A percentile compares a stretch with the other conserved stretches of the same genome.
Conservation (phyloP, 2,797 vertebrate species). For the Alosa sapidissima region DNA sequence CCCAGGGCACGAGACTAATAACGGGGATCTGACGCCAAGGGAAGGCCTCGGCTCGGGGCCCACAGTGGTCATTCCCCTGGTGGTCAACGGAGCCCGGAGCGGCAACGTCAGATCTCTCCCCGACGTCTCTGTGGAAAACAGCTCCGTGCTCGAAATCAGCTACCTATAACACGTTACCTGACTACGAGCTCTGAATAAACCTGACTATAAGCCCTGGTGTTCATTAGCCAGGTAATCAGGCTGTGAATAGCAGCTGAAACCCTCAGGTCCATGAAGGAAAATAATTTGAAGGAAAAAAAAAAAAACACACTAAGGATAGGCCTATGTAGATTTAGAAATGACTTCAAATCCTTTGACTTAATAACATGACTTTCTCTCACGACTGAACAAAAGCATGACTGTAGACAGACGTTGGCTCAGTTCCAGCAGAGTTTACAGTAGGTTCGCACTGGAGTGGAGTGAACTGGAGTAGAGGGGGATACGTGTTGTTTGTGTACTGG, state of each 20-base stretch:
- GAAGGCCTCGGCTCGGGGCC: slow-evolving; percentile 40
- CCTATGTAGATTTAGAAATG: not conserved
- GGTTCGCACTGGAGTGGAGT: no score
- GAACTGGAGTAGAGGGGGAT: no score
- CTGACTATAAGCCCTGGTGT: not conserved
- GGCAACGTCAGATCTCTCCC: slow-evolving; percentile 44
- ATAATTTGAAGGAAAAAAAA: not conserved
- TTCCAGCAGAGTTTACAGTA: no score
- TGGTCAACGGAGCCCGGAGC: slow-evolving; percentile 39
- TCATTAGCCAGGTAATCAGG: not conserved
- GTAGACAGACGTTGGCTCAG: no score
- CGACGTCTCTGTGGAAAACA: slow-evolving; percentile 52
- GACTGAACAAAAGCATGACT: not conserved
- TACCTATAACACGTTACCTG: slow-evolving; percentile 58
- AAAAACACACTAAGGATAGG: not conserved
- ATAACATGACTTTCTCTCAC: not conserved
- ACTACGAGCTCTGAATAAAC: no score
- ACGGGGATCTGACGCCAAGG: slow-evolving; percentile 23
- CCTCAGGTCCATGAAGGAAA: not conserved
- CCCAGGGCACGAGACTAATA: not conserved
- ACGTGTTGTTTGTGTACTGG: not conserved
- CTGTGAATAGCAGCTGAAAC: not conserved
- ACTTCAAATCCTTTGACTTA: not conserved
- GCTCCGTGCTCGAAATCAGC: slow-evolving; percentile 68
- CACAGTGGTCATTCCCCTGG: slow-evolving; percentile 14